These are phyloP conservation scores for Calameuta pallipes DNA, from an alignment of 2,888 invertebrate species.

Conservation along the genomic window DNA sequence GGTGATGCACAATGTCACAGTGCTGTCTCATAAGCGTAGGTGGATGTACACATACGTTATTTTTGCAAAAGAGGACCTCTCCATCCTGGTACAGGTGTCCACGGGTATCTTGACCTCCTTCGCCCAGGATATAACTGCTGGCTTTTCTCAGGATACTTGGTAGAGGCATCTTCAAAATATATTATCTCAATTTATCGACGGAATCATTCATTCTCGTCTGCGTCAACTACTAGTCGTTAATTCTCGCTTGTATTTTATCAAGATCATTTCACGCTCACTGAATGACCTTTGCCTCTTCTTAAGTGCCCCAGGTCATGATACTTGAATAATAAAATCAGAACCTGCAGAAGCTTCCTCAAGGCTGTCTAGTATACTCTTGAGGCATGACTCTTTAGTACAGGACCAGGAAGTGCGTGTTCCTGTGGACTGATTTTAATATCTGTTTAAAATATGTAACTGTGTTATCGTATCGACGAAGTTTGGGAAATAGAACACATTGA, in stretches of 20 bases:
- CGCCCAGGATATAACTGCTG: conserved; percentile 82
- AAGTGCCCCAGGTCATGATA: neutral
- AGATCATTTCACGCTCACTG: neutral
- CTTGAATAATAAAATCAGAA: neutral
- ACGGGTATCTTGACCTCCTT: conserved; percentile 72
- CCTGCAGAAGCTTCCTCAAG: neutral
- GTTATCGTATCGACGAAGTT: conserved; percentile 13
- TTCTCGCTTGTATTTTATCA: neutral
- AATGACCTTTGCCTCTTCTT: neutral
- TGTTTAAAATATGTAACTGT: conserved; percentile 13
- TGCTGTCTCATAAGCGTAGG: conserved; percentile 86
- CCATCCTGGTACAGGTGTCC: conserved; percentile 78
- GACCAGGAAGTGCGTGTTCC: neutral
- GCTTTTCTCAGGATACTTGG: conserved; percentile 82
- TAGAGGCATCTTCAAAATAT: conserved; percentile 74
- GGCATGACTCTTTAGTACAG: neutral
- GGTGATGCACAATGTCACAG: conserved; percentile 88
- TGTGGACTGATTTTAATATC: neutral
- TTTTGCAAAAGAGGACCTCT: conserved; percentile 90
- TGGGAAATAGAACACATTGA: conserved; percentile 3
- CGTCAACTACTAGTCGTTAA: neutral
- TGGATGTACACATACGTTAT: conserved; percentile 97
- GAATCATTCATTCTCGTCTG: neutral
- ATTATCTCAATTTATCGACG: neutral
- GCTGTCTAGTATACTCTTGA: neutral